Evolutionary conservation across 2,113 vertebrate species (phyloP).

Genomic region (Ahaetulla prasina): DNA sequence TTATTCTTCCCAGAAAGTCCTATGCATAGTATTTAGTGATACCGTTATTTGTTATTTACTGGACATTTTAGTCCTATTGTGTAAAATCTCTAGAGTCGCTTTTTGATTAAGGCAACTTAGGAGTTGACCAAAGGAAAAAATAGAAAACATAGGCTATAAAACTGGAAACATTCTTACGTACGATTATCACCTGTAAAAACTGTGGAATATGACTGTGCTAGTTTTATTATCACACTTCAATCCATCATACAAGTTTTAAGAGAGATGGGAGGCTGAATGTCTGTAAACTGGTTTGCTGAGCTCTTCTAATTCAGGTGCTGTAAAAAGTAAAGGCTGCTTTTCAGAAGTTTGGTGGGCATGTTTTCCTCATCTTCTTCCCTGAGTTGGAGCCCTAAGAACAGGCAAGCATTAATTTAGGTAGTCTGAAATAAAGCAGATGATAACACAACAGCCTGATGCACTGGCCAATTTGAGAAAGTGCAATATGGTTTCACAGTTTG

Average conservation of each 20-base stretch:
- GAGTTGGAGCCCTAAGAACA: constrained; percentile 11
- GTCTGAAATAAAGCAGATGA: neutral
- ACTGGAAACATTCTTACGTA: neutral
- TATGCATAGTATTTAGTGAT: neutral
- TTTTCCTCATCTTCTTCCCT: constrained; percentile 19
- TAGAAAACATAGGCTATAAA: neutral
- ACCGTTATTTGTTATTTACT: neutral
- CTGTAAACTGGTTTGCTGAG: neutral
- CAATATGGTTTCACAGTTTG: neutral
- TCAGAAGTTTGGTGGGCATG: accelerated
- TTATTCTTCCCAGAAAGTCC: neutral
- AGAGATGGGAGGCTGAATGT: neutral
- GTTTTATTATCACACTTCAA: constrained; percentile 26
- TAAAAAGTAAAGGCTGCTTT: constrained; percentile 23
- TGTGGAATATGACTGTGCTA: neutral
- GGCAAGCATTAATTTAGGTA: neutral
- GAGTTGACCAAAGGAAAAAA: neutral
- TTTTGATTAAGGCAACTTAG: neutral
- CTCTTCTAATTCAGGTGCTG: neutral
- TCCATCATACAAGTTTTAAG: neutral
- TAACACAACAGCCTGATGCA: neutral
- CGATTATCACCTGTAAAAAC: neutral
- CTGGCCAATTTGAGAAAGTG: neutral
- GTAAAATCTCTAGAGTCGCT: neutral
- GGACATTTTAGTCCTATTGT: neutral